These are phyloP conservation scores for Stenotaenia linearis DNA, from an alignment of 2,888 invertebrate species.

Conservation along the genomic window DNA sequence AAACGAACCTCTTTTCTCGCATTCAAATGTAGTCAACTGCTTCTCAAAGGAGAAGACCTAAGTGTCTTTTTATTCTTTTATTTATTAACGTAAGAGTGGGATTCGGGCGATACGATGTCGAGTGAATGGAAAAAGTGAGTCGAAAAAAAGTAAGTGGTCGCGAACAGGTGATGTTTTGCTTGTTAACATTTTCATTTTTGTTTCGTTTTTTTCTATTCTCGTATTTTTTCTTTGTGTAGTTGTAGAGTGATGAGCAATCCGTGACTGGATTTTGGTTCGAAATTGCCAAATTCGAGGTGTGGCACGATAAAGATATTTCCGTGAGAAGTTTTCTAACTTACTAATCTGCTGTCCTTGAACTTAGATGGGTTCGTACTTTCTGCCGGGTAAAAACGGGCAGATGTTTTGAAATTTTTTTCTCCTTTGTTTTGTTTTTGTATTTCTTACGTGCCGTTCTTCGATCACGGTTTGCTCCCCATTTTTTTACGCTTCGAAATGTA, in stretches of 20 bases:
- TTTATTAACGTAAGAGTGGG: background rate
- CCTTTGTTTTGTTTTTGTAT: background rate
- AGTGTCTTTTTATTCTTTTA: background rate
- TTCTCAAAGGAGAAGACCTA: background rate
- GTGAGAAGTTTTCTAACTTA: constrained; percentile 20
- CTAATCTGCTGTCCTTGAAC: constrained; percentile 7
- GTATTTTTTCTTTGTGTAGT: background rate
- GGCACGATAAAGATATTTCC: constrained; percentile 4
- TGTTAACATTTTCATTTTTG: background rate
- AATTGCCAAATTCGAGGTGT: background rate
- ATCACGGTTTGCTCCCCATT: no score
- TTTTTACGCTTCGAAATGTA: no score
- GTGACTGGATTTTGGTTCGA: constrained; percentile 3
- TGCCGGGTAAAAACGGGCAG: background rate
- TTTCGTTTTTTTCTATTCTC: background rate
- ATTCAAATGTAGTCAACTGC: constrained; percentile 21
- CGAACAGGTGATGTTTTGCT: background rate
- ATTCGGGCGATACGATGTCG: background rate
- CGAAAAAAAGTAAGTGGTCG: background rate
- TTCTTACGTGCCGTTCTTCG: background rate
- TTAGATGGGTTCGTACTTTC: constrained; percentile 5
- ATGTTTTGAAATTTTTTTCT: background rate
- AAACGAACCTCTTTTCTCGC: background rate
- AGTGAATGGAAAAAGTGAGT: background rate
- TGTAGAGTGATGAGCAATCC: background rate